Base-by-base conservation (phyloP, 2,797 vertebrate genomes). In the Platyrinchus mystaceus region DNA sequence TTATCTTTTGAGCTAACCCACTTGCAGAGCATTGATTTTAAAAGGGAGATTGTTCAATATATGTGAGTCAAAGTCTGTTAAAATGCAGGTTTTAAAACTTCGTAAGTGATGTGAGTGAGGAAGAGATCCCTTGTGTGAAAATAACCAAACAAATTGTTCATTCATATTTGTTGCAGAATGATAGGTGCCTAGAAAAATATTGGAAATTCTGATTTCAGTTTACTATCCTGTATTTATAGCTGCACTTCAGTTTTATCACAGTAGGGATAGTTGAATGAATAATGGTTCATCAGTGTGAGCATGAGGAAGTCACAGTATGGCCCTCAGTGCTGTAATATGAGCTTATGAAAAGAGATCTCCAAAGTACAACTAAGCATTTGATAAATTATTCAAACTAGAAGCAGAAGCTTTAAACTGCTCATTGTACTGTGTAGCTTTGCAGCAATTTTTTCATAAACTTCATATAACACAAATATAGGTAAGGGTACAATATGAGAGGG, bases 381-480 rank as follows among this genome's bases (percentile, higher is more conserved):
- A 82, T 85, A 87, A 84, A 84, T 92, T 90, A 94, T 95, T 94
- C 84, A 81, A 79, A 87, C 50, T 21, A 74, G 87, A 76, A 84
- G 70, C n/a, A 92, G 90, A 70, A 62, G 49, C 88, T 73, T 91
- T 75, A 93, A 81, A 49, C 34, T 0, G 0, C 23, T 62, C 21
- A 3, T 44, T 66, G 26, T 67, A 21, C 53, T 52, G 44, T 36
- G 21, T 22, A 17, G 62, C 60, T 91, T 74, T 84, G 69, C 64
- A 67, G 39, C 14, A 67, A 21, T 50, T 83, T 53, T 81, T 94
- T 88, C 18, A 21, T 44, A 50, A 89, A 44, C 50, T 81, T 83
- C 39, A 17, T 34, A 10, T n/a, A 82, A 47, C 71, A 60, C 76
- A 89, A 70, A 70, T 50, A 4, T 28, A 13, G 22, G 16, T 58